These are phyloP conservation scores for Nasonia longicornis DNA, from an alignment of 1,140 invertebrate species.

Conservation along the genomic window DNA sequence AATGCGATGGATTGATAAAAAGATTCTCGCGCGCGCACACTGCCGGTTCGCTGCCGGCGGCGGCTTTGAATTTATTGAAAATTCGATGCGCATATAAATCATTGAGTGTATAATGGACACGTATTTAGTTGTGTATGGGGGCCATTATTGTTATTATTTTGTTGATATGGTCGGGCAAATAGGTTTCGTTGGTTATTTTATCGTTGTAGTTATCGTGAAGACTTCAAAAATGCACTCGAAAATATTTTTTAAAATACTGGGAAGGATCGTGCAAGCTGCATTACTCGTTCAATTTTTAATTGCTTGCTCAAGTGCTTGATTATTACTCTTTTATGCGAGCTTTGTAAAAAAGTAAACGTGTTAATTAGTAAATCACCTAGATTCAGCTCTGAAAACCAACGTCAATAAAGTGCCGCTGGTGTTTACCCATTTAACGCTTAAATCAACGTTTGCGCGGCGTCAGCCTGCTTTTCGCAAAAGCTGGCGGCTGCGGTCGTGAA, in stretches of 20 bases:
- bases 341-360: background rate
- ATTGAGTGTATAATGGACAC: slow-evolving; percentile 21
- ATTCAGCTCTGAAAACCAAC: slow-evolving; percentile 24
- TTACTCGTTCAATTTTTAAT: too few relatives aligned
- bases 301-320: background rate
- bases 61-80: slow-evolving; percentile 38
- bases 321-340: background rate
- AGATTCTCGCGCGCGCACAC: background rate
- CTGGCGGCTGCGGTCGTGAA: slow-evolving; percentile 18
- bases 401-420: slow-evolving; percentile 23
- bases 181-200: background rate
- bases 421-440: slow-evolving; percentile 43
- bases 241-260: too few relatives aligned
- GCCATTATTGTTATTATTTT: background rate
- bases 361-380: slow-evolving; percentile 34
- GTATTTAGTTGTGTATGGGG: background rate
- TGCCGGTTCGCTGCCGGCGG: background rate
- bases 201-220: background rate
- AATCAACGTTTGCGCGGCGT: slow-evolving; percentile 35
- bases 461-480: background rate
- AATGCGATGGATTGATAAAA: slow-evolving; percentile 34
- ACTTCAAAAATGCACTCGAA: too few relatives aligned
- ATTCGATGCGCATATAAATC: slow-evolving; percentile 16
- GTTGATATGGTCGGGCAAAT: background rate
- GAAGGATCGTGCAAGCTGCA: too few relatives aligned